Conservation (phyloP, 2,113 vertebrate genomes). For the Morphnarchus princeps region DNA sequence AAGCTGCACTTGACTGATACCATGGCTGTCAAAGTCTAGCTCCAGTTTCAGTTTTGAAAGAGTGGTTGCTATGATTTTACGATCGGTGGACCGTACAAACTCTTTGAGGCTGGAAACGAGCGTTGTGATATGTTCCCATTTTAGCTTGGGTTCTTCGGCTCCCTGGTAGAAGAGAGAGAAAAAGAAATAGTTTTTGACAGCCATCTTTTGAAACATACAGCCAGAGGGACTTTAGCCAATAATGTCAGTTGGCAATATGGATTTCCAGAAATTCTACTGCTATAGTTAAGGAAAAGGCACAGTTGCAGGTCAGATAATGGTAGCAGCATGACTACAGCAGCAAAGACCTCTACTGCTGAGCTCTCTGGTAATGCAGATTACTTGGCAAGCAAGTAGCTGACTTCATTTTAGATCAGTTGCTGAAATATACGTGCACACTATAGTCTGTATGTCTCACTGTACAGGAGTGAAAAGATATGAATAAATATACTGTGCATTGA, state of each 20-base stretch:
- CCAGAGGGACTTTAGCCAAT: background rate
- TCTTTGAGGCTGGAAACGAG: constrained; percentile 88
- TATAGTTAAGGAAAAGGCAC: background rate
- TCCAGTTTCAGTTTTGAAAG: constrained; percentile 95
- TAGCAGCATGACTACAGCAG: background rate
- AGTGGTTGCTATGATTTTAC: constrained; percentile 91
- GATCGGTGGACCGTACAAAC: constrained; percentile 91
- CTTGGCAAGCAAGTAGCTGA: background rate
- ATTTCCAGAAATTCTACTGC: background rate
- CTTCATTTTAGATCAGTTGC: background rate
- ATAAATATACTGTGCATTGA: background rate
- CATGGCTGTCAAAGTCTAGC: constrained; percentile 94
- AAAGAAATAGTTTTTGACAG: background rate
- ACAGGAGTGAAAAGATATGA: background rate
- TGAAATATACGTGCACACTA: background rate
- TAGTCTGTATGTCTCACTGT: background rate
- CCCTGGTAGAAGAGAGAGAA: constrained; percentile 73
- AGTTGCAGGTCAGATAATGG: background rate
- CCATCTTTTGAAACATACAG: background rate
- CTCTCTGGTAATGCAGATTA: background rate
- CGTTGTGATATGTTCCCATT: constrained; percentile 88
- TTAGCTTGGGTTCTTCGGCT: constrained; percentile 86
- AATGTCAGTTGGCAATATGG: background rate
- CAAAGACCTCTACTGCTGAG: background rate
- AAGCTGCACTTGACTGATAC: constrained; percentile 95